These are phyloP conservation scores for Nibea albiflora DNA, from an alignment of 2,113 vertebrate genomes.

Conservation along the genomic window DNA sequence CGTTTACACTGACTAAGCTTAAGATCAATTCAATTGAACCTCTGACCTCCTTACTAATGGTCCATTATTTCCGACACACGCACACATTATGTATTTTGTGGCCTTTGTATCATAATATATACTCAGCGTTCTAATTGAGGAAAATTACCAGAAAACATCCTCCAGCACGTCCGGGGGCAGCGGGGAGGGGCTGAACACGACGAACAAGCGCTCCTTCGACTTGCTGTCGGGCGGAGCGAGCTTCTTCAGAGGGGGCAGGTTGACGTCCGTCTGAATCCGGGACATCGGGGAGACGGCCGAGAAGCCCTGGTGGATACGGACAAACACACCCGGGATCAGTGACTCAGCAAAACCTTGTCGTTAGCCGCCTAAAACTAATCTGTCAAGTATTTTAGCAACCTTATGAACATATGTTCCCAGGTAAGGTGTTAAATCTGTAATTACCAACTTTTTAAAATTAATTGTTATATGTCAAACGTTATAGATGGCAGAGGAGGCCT, in stretches of 20 bases:
- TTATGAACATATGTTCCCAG: background rate
- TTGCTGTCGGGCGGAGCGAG: constrained; percentile 89
- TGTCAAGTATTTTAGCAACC: background rate
- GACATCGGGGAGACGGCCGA: constrained; percentile 76
- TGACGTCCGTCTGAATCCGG: constrained; percentile 91
- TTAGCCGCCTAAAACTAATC: background rate
- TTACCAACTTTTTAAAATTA: background rate
- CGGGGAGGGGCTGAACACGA: constrained; percentile 94
- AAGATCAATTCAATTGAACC: constrained; percentile 9
- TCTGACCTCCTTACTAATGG: background rate
- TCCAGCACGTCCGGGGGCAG: constrained; percentile 92
- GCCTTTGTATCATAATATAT: no score
- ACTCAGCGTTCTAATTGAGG: background rate
- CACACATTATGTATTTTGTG: background rate
- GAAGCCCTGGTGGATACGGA: constrained; percentile 63
- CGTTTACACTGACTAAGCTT: background rate
- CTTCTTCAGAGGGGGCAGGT: constrained; percentile 90
- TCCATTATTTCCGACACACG: background rate
- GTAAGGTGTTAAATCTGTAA: background rate
- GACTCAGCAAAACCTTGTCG: background rate
- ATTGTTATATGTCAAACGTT: background rate
- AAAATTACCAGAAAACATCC: constrained; percentile 93
- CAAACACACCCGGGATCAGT: background rate
- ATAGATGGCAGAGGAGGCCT: background rate
- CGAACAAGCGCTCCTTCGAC: constrained; percentile 93